Percentiles rank a stretch among this genome's conserved stretches.
Evolutionary conservation across 2,797 vertebrate genomes (phyloP).

Genomic region (Intellagama lesueurii): DNA sequence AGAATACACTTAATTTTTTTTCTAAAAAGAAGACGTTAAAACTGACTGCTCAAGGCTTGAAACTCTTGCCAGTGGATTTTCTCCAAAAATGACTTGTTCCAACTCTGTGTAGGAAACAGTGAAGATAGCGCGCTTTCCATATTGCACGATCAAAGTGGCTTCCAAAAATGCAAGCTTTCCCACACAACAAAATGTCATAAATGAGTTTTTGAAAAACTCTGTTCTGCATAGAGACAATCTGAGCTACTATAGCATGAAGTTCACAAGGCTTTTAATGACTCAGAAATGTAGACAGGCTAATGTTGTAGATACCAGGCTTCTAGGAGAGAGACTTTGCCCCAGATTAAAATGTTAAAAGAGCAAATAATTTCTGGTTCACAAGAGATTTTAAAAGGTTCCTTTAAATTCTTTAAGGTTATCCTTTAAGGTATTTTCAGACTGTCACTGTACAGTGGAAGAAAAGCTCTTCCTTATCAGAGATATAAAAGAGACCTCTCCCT

Average conservation of each 20-base stretch:
- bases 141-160: conserved; percentile 78
- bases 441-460: neutral
- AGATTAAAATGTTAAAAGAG: conserved; percentile 7
- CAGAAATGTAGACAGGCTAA: conserved; percentile 54
- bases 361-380: neutral
- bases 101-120: conserved; percentile 79
- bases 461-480: neutral
- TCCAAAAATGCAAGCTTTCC: conserved; percentile 79
- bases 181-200: conserved; percentile 79
- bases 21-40: conserved; percentile 77
- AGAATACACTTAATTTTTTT: conserved; percentile 77
- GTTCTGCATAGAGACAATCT: conserved; percentile 74
- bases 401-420: neutral
- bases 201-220: conserved; percentile 70
- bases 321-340: conserved; percentile 49
- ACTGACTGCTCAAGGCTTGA: conserved; percentile 84
- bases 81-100: conserved; percentile 81
- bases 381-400: neutral
- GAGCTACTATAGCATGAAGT: conserved; percentile 67
- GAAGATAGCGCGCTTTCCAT: conserved; percentile 80
- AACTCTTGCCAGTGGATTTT: conserved; percentile 82
- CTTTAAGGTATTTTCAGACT: neutral
- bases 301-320: conserved; percentile 57
- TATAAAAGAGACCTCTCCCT: neutral
- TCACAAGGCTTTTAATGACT: conserved; percentile 66